Base-by-base conservation (phyloP, 2,113 vertebrate genomes). In the Sporophila hypoxantha region DNA sequence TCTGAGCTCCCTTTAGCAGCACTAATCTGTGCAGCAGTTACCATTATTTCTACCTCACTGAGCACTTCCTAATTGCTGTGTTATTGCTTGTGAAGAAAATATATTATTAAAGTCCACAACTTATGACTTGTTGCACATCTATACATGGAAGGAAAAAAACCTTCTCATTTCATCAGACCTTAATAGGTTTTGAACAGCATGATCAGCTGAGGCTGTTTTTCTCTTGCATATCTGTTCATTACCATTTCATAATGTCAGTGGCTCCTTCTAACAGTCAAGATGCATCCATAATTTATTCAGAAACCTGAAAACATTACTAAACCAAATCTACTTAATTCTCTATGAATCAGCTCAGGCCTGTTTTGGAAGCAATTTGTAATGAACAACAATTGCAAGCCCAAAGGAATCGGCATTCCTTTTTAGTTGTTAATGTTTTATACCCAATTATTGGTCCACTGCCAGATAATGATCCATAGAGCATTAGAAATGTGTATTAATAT, bases 1-100 rank as follows among this genome's bases (percentile, higher is more conserved):
- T 97, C 95, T 97, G 96, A 94, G 94, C 78, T 97, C 96, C 95
- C 96, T 95, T 97, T 90, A 96, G 96, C 95, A 96, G 95, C 86
- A 53, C 95, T 97, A 97, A 97, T 97, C 95, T 95, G 94, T 79
- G 59, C 95, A 87, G 97, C 95, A 97, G 95, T 97, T 97, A 96
- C 96, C 96, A 97, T 97, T 97, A 97, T 97, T 97, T 97, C 97
- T 97, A 97, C 97, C 94, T 97, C 97, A 96, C 92, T 96, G 95
- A 97, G 94, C 97, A 96, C 94, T 94, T 96, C 96, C 96, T 97
- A 97, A 97, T 97, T 97, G 97, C 97, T 95, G 95, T 88, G 95
- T 93, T 97, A 97, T 96, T 97, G 96, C 97, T 97, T 96, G 96
- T 95, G 95, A 97, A 96, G 96, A 95, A 97, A 97, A 97, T 97